phyloP scores from a whole-genome alignment of 2,113 vertebrate genomes.

The Onychorhynchus coronatus region DNA sequence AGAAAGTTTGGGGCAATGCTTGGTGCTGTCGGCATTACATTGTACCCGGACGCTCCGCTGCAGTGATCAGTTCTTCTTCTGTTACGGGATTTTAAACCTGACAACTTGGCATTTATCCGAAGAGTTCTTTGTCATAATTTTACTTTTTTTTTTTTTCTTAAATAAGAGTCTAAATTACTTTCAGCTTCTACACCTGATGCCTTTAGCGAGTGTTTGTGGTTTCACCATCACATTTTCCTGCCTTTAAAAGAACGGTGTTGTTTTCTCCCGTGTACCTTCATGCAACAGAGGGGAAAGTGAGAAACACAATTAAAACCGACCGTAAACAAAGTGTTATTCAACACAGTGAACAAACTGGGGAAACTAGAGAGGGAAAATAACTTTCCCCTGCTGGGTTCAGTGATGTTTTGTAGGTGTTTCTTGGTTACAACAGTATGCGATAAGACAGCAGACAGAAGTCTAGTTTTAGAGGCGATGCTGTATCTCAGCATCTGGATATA shows the following conservation, averaged over 20 bases:
- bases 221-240: slow-evolving; percentile 31
- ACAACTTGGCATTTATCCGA: neutral
- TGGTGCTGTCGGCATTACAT: fast-evolving
- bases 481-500: neutral
- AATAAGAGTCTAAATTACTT: neutral
- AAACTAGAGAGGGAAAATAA: neutral
- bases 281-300: neutral
- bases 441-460: neutral
- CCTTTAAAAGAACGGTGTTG: neutral
- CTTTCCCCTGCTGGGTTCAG: neutral
- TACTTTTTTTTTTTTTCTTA: neutral
- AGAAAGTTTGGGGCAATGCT: neutral
- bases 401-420: neutral
- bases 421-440: neutral
- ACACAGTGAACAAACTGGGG: neutral
- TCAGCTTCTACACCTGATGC: neutral
- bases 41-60: neutral
- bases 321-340: neutral
- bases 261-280: neutral
- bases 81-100: neutral
- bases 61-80: neutral
- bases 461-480: neutral
- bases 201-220: neutral
- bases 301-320: neutral
- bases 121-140: neutral